phyloP scores from a whole-genome alignment of 2,113 vertebrate species.

The Laticauda laticaudata region DNA sequence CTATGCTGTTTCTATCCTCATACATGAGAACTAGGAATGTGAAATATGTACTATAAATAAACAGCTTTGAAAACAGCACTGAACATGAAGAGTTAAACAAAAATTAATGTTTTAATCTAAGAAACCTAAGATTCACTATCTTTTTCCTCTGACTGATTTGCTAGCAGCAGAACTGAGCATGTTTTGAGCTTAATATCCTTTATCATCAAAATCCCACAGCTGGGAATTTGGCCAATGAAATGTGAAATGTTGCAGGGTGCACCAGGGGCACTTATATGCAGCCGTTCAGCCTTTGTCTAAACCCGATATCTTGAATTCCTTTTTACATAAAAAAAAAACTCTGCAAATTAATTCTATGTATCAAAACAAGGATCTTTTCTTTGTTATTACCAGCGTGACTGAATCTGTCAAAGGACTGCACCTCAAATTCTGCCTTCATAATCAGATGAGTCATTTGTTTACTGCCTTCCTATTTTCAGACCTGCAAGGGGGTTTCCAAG shows the following conservation, averaged over 20 bases:
- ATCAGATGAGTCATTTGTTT: constrained; percentile 54
- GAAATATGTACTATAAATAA: neutral
- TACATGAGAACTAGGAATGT: neutral
- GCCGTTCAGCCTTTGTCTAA: constrained; percentile 25
- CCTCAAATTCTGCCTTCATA: constrained; percentile 39
- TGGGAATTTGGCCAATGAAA: constrained; percentile 38
- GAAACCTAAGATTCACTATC: neutral
- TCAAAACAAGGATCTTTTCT: neutral
- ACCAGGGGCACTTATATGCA: constrained; percentile 1
- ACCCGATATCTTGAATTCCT: rapidly evolving
- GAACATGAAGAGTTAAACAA: constrained; percentile 36
- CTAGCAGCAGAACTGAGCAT: constrained; percentile 18
- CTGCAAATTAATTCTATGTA: neutral
- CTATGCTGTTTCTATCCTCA: neutral
- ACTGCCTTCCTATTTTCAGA: constrained; percentile 51
- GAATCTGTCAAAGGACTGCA: constrained; percentile 22
- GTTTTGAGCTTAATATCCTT: neutral
- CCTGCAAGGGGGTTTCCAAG: constrained; percentile 45
- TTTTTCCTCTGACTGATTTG: constrained; percentile 13
- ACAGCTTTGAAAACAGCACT: constrained; percentile 27
- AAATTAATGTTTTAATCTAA: constrained; percentile 17
- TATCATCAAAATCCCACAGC: neutral
- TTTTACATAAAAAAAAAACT: neutral
- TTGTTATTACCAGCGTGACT: rapidly evolving
- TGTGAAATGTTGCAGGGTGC: neutral